Evolutionary conservation across 2,113 vertebrate genomes (phyloP), one percentile per base, ranked within the genome.

Genomic region (Sceloporus undulatus): DNA sequence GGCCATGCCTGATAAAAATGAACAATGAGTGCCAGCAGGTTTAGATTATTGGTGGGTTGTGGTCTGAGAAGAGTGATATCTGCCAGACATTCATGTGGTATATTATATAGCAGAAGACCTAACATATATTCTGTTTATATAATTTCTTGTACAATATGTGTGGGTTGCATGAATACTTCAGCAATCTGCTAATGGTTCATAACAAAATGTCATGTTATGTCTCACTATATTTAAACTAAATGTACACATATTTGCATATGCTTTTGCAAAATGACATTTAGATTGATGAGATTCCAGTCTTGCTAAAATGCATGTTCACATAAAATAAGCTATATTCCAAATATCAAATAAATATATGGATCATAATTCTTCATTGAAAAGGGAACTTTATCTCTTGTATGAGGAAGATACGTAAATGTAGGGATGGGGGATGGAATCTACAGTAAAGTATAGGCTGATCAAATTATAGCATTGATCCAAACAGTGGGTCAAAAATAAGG

Each of bases 191-290:
- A 0, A 56, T 71, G 54, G 9, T n/a, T 83, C 79, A 19, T 90
- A 56, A 90, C 73, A 91, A 90, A 92, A 78, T 88, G 85, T 81
- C 52, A 68, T 54, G 59, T 10, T 78, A 25, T 80, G 6, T 88
- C 66, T 81, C 25, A 68, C 54, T 81, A 80, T 87, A 92, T 89
- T 91, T 91, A 93, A 18, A 62, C 88, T 85, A 91, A 92, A 86
- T 79, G 3, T 86, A 18, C 23, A 14, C 10, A 71, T 34, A 6
- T 65, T 95, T 93, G 38, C 18, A 73, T 48, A 85, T 71, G 0
- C 1, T 84, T 92, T 85, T 76, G 27, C 9, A 89, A 65, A 90
- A n/a, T 21, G 86, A 71, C 0, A 0, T 0, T n/a, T 77, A 0
- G 3, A 2, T 2, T 90, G 65, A 21, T 25, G 9, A 16, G 9